phyloP scores from a whole-genome alignment of 1,140 invertebrate genomes.

The Anastrepha obliqua region DNA sequence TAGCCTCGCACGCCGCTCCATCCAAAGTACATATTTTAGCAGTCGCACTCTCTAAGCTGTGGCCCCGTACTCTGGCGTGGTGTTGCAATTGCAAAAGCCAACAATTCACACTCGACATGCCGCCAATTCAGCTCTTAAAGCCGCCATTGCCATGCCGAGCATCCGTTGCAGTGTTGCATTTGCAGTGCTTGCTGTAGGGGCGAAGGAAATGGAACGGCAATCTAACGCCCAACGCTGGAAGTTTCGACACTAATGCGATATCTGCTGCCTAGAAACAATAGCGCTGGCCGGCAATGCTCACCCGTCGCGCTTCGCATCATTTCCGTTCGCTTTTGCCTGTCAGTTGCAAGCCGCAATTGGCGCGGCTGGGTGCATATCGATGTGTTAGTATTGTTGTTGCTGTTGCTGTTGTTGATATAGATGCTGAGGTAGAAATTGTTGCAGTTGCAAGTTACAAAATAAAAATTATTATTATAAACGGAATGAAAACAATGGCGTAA shows the following conservation, averaged over 20 bases:
- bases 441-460: constrained; percentile 51
- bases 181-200: not conserved
- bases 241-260: constrained; percentile 44
- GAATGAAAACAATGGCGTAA: constrained; percentile 48
- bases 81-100: constrained; percentile 14
- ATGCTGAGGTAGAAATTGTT: constrained; percentile 41
- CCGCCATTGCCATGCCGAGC: not conserved
- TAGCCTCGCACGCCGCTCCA: not conserved
- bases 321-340: constrained; percentile 46
- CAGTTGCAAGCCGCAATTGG: constrained; percentile 49
- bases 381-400: not conserved
- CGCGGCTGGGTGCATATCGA: constrained; percentile 30
- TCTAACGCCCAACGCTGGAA: constrained; percentile 36
- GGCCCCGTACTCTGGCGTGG: not conserved
- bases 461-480: constrained; percentile 53
- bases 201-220: constrained; percentile 14
- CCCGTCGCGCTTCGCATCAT: not conserved
- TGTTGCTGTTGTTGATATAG: not conserved
- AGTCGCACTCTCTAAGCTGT: not conserved
- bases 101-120: not conserved
- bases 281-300: not conserved
- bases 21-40: not conserved
- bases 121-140: not conserved
- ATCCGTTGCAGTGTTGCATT: constrained; percentile 30
- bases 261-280: constrained; percentile 35